Evolutionary conservation across 2,888 invertebrate species (phyloP), one percentile per base, ranked within the genome.

Genomic region (Apantesis nais): DNA sequence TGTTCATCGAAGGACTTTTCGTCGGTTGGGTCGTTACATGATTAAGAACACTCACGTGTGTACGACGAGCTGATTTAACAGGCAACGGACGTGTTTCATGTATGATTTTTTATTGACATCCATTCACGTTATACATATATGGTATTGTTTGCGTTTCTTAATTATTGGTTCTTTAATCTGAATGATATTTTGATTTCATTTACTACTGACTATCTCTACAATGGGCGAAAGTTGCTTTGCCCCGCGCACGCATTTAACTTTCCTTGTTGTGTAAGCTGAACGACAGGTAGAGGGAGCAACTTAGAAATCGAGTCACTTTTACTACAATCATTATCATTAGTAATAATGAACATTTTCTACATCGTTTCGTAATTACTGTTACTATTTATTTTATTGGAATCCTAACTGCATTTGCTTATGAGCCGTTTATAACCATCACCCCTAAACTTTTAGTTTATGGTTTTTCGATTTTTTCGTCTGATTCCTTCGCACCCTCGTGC

Each of bases 221-320:
- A 92, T 92, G 86, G 90, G 94, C 93, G 94, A 95, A 95, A 94
- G 95, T 95, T 88, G 89, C 88, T 89, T 87, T 86, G 89, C 90
- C 86, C 89, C 90, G 90, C 90, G 89, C 92, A 89, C 92, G 90
- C 90, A 87, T 88, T 89, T 91, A 93, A 93, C 94, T 95, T 95
- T 94, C 94, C 92, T 94, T 91, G 93, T 95, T 95, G 95, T 94
- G 92, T 94, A 94, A 95, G 93, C 88, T 90, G 86, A 92, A 89
- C 85, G 89, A 88, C 89, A 90, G 89, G 90, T 93, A 92, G 93
- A 92, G 92, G 90, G 92, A 93, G 93, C 88, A 84, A 90, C 88
- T 86, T 93, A 92, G 93, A 93, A 93, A 93, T 93, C 93, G 89
- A 90, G 85, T 88, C 86, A 90, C 90, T 92, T 91, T 91, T 92